Evolutionary conservation across 2,888 invertebrate species (phyloP), one percentile per base, ranked within the genome.

Genomic region (Halictus quadricinctus): DNA sequence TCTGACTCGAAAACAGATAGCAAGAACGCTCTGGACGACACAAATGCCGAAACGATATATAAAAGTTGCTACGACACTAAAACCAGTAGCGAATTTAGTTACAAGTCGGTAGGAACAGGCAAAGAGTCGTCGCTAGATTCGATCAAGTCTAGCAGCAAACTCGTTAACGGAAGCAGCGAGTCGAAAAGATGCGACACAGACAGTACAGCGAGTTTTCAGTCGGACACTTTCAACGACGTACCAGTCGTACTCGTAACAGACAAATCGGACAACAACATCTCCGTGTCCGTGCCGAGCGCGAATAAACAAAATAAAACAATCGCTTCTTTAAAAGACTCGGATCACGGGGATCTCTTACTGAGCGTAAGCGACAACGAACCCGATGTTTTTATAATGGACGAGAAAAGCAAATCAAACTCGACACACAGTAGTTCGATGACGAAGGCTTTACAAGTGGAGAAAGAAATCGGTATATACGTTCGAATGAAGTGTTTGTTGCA

Each of bases 321-420:
- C 76, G 58, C 78, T 50, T 60, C 79, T 15, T 54, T 72, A 12
- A 91, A 88, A 15, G 81, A 89, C 1, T 36, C 29, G 13, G 88
- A 90, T 46, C 86, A 90, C 29, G 78, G 83, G 5, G 91, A 92
- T n/a, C 10, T 92, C n/a, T 10, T 92, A 66, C 79, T 93, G 25
- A 93, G 88, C 72, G 87, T 94, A 43, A 92, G 93, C 54, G 94
- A 94, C 43, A 92, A 92, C 60, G 94, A 94, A n/a, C 90, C 88
- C 1, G 93, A 93, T 25, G 88, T 89, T 10, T 91, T 89, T 25
- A 80, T 90, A 2, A 72, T 76, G 2, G 93, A 93, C 0, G 91
- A 89, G 7, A 91, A 90, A 69, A 90, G 74, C 46, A 92, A 91
- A 78, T 89, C 88, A 0, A 90, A 85, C 25, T 36, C 83, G 2